Evolutionary conservation across 2,797 vertebrate genomes (phyloP).

Genomic region (Furcifer pardalis): DNA sequence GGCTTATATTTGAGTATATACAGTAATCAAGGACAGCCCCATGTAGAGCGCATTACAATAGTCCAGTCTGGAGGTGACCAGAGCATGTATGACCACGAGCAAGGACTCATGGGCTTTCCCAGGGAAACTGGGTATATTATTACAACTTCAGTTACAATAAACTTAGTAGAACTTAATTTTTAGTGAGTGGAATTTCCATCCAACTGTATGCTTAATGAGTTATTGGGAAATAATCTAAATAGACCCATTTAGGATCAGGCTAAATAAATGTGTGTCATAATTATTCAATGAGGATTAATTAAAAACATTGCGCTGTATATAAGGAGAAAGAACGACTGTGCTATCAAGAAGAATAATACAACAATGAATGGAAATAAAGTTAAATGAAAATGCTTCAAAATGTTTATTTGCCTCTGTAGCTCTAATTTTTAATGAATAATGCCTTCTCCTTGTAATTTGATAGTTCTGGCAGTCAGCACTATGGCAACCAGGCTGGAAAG

Average conservation of each 20-base stretch:
- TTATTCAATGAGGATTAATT: background rate
- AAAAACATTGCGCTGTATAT: background rate
- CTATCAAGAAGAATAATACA: background rate
- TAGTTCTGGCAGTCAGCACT: constrained; percentile 73
- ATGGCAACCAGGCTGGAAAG: constrained; percentile 76
- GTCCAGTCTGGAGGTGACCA: too few species aligned
- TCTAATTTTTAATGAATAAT: constrained; percentile 64
- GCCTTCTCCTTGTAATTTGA: constrained; percentile 74
- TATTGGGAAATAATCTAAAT: background rate
- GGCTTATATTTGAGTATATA: too few species aligned
- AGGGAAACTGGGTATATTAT: background rate
- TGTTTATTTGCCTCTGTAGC: constrained; percentile 56
- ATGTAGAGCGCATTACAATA: too few species aligned
- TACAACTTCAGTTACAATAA: background rate
- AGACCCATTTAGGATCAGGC: background rate
- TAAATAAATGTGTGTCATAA: background rate
- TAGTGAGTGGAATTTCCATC: background rate
- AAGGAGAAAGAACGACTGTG: background rate
- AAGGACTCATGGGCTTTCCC: background rate
- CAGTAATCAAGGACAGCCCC: too few species aligned
- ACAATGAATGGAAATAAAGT: background rate
- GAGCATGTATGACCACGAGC: too few species aligned
- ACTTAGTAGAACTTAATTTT: background rate
- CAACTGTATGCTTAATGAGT: background rate
- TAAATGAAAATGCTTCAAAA: constrained; percentile 51